Percentiles rank a stretch among this genome's conserved stretches.
Conservation (phyloP, 2,113 vertebrate species). For the Aldabrachelys gigantea region DNA sequence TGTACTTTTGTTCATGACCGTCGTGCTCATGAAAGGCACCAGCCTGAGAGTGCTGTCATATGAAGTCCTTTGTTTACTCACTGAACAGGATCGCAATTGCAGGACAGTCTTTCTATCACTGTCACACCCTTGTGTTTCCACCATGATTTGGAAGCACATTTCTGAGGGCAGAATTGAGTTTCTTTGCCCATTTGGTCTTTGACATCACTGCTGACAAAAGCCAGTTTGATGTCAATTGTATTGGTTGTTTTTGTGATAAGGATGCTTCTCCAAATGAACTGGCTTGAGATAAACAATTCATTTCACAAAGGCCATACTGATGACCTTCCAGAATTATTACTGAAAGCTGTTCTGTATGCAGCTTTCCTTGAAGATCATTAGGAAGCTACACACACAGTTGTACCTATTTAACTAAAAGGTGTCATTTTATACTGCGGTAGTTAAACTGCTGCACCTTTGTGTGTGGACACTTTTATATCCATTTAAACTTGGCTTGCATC, state of each 20-base stretch:
- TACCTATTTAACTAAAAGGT: neutral
- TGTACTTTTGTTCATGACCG: neutral
- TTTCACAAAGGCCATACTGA: neutral
- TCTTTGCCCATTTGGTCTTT: rapidly evolving
- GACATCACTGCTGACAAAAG: neutral
- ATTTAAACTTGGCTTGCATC: neutral
- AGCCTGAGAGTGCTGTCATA: neutral
- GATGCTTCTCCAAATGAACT: neutral
- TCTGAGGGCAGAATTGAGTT: neutral
- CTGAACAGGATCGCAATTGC: neutral
- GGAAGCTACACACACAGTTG: neutral
- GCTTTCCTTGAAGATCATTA: neutral
- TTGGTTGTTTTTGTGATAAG: neutral
- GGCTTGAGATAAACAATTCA: neutral
- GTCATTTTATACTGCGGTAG: neutral
- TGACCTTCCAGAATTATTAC: neutral
- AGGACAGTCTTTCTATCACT: neutral
- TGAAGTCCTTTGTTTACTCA: neutral
- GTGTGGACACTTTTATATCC: neutral
- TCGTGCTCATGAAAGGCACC: neutral
- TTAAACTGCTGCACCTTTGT: neutral
- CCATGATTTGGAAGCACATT: neutral
- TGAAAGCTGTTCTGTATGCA: neutral
- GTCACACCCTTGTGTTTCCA: neutral
- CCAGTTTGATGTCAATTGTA: neutral